A percentile compares a stretch with the other conserved stretches of the same genome.
Evolutionary conservation across 2,113 vertebrate genomes (phyloP).

Genomic region (Patagioenas fasciata): DNA sequence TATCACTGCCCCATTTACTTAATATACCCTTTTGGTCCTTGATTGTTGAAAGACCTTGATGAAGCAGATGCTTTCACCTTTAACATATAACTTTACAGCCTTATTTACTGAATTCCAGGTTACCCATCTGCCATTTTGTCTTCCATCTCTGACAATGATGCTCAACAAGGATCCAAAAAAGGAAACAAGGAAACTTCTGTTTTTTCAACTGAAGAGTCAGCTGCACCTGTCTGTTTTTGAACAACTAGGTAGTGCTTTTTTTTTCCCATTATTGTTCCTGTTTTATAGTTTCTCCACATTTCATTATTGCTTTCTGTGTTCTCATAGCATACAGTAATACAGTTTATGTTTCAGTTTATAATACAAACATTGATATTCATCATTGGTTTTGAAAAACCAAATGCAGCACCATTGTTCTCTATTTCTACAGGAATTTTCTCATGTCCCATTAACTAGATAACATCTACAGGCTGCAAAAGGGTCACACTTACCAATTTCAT

Average conservation of each 20-base stretch:
- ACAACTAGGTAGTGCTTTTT: fast-evolving
- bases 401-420: neutral
- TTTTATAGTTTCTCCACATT: neutral
- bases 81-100: neutral
- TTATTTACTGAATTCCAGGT: neutral
- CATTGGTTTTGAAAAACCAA: neutral
- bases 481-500: neutral
- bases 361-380: neutral
- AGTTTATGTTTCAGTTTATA: neutral
- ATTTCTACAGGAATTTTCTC: neutral
- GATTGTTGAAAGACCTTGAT: neutral
- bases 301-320: neutral
- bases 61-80: neutral
- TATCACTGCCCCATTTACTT: neutral
- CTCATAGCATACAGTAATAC: neutral
- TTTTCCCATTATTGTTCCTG: fast-evolving
- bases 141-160: neutral
- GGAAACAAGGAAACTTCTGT: too few species aligned
- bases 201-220: neutral
- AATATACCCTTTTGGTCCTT: neutral
- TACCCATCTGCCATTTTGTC: neutral
- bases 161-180: neutral
- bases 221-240: neutral
- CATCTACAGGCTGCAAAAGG: neutral
- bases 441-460: neutral